These are phyloP conservation scores for Latrodectus elegans DNA, from an alignment of 2,888 invertebrate genomes.

Conservation along the genomic window DNA sequence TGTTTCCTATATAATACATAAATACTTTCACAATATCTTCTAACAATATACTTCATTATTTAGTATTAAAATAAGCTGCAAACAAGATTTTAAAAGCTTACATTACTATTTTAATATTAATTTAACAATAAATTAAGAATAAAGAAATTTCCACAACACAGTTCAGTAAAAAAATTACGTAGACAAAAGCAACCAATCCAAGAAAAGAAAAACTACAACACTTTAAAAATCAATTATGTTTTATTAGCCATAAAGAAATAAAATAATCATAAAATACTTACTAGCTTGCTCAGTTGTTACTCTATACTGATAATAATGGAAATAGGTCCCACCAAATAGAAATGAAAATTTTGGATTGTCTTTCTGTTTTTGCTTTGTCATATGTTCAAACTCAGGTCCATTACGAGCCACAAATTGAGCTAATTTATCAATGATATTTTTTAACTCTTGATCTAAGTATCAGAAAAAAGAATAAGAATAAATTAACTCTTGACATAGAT, in stretches of 20 bases:
- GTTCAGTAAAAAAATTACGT: no score
- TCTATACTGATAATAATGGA: constrained; percentile 97
- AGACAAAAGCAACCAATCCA: no score
- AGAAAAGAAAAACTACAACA: neutral
- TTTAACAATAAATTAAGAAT: no score
- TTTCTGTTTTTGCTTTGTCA: constrained; percentile 98
- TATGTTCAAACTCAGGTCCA: constrained; percentile 99
- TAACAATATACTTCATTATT: no score
- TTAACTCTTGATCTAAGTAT: constrained; percentile 80
- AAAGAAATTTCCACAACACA: no score
- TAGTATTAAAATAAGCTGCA: no score
- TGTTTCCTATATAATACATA: no score
- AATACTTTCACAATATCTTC: no score
- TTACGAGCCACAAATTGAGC: constrained; percentile 99
- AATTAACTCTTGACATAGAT: no score
- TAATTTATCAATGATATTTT: constrained; percentile 98
- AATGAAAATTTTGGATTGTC: constrained; percentile 98
- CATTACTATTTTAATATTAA: no score
- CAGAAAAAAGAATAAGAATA: neutral
- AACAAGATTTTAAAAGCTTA: no score
- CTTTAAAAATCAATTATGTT: neutral
- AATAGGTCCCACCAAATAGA: constrained; percentile 95
- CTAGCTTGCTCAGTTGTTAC: constrained; percentile 94
- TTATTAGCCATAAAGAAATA: no score
- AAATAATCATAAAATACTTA: constrained; percentile 72